Base-by-base conservation (phyloP, 2,113 vertebrate species). In the Pionites leucogaster region DNA sequence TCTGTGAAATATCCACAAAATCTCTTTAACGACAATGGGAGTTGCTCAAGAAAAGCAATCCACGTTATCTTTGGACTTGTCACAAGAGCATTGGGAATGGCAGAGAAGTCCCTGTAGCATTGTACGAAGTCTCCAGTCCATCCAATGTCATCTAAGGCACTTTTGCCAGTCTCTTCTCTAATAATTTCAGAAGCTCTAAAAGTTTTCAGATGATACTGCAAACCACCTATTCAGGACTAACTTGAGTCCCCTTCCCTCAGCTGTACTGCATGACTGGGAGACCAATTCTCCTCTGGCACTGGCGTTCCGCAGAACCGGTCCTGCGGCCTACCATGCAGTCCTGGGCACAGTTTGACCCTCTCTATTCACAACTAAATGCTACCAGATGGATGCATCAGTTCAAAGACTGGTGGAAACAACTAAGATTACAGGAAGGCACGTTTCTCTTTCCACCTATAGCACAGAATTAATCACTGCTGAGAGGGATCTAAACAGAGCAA, bases 381-480 rank as follows among this genome's bases (percentile, higher is more conserved):
- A 90, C 92, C 90, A 96, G 85, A 96, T 96, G 92, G 91, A 93
- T 39, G 55, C 71, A 90, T 78, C 85, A 68, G 79, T 96, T 94
- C 94, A 96, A 96, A 96, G 93, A 79, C 92, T 64, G 64, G 71
- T 92, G 90, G 70, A 95, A 96, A 92, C 60, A 94, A 95, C 62
- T 79, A 89, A 81, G 87, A 88, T 86, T 83, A 62, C 74, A 92
- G 89, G 76, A 86, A 94, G 83, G 68, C 71, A 35, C 37, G 1
- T 88, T 95, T 85, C 96, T 93, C 90, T 82, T 86, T 92, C 82
- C 60, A 95, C 91, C 89, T 94, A 91, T 92, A 86, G 67, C 44
- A 91, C 55, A 64, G 94, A 96, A 96, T 97, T 95, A 97, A 97
- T 96, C 95, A 96, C 0, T 16, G 62, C 78, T 95, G 92, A 96